A percentile compares a stretch with the other conserved stretches of the same genome.
phyloP scores from a whole-genome alignment of 2,797 vertebrate species.

The Anableps anableps region DNA sequence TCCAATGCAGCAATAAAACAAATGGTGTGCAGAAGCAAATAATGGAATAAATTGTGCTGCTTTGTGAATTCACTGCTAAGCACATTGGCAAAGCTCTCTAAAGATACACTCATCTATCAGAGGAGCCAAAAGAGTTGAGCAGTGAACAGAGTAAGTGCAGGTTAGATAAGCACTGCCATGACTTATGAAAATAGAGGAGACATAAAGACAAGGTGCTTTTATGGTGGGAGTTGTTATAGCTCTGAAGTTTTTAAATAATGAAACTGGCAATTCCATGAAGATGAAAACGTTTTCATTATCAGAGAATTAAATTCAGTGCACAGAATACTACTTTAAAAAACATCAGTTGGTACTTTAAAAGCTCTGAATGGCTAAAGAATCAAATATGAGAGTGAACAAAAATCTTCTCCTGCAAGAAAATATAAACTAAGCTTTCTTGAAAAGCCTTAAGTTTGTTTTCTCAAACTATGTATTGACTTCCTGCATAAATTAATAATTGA shows the following conservation, averaged over 20 bases:
- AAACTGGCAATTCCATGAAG: background rate
- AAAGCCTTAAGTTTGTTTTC: slow-evolving; percentile 19
- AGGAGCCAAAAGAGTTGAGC: slow-evolving; percentile 27
- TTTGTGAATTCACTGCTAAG: background rate
- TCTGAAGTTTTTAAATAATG: background rate
- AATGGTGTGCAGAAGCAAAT: background rate
- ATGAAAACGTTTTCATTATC: background rate
- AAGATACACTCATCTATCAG: slow-evolving; percentile 26
- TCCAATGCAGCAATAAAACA: background rate
- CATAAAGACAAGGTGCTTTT: slow-evolving; percentile 25
- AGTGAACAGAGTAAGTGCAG: slow-evolving; percentile 29
- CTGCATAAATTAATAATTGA: slow-evolving; percentile 66
- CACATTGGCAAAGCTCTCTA: slow-evolving; percentile 38
- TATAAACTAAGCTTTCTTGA: slow-evolving; percentile 25
- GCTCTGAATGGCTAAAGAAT: slow-evolving; percentile 11
- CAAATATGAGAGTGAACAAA: slow-evolving; percentile 12
- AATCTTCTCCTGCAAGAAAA: background rate
- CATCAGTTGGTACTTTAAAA: background rate
- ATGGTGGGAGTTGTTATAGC: background rate
- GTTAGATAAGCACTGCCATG: slow-evolving; percentile 48
- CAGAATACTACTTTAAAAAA: slow-evolving; percentile 1
- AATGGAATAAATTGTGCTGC: background rate
- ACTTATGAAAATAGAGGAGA: slow-evolving; percentile 31
- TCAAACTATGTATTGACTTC: slow-evolving; percentile 46
- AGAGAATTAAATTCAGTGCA: slow-evolving; percentile 11